phyloP scores from a whole-genome alignment of 2,888 invertebrate species.

The Tachina fera region DNA sequence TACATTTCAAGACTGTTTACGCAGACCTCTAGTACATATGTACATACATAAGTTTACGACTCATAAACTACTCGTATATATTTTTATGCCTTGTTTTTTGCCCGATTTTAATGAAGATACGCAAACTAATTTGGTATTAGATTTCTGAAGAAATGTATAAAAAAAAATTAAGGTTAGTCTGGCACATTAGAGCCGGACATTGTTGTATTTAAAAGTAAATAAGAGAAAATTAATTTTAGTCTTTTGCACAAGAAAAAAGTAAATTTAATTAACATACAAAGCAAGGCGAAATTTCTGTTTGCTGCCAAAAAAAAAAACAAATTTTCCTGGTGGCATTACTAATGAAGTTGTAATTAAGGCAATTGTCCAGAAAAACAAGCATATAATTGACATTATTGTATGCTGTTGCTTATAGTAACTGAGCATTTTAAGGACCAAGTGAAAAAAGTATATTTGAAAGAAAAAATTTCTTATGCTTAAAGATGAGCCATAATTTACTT shows the following conservation, averaged over 20 bases:
- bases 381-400: neutral
- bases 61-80: neutral
- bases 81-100: conserved; percentile 34
- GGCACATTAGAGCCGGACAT: neutral
- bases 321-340: neutral
- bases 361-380: neutral
- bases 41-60: neutral
- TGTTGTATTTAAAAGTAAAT: conserved; percentile 28
- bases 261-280: neutral
- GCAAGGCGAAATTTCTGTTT: neutral
- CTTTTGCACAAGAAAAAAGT: neutral
- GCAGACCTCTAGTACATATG: too few relatives aligned
- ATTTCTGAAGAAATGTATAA: neutral
- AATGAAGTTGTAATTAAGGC: neutral
- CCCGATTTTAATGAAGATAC: conserved; percentile 12
- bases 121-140: neutral
- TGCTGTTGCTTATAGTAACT: too few relatives aligned
- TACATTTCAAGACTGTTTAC: too few relatives aligned
- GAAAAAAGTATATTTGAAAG: too few relatives aligned
- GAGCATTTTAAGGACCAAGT: too few relatives aligned
- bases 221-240: conserved; percentile 20
- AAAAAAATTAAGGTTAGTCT: neutral
- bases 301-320: neutral
- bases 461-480: too few relatives aligned
- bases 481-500: too few relatives aligned